Base-by-base conservation (phyloP, 1,140 invertebrate genomes). In the Heliothis subflexa region DNA sequence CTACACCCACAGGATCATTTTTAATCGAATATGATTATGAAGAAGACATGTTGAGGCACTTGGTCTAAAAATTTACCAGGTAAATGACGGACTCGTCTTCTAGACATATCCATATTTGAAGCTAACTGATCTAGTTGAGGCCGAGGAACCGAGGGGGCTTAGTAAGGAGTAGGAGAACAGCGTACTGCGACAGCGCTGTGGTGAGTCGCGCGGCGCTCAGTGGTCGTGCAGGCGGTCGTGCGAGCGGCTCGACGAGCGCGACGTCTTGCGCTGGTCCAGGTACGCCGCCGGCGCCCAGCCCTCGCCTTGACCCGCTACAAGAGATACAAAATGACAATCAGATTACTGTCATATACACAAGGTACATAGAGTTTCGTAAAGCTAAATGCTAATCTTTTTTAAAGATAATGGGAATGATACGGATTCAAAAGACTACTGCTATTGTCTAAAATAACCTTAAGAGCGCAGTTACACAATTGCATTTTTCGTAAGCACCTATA, bases 281-380 rank as follows among this genome's bases (percentile, higher is more conserved):
- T 98, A 99, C n/a, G 98, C 98, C 4, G 98, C 97, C 40, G 98
- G 98, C 52, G 98, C 98, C 98, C 98, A 99, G 25, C 98, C 98
- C 94, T 98, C 98, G 80, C 96, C 94, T 79, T 96, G 95, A 18
- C 95, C 96, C 79, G 95, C 96, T 97, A 74, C 11, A 86, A 18
- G 13, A 16, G 13, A 45, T 13, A 40, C 55, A 70, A 68, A 62
- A 57, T 66, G 33, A 40, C 33, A 0, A 40, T 40, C 5, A 40
- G 4, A 40, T 40, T 40, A 40, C 33, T 40, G 5, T 40, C 33
- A 40, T 9, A 40, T 40, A 33, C 33, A 25, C n/a, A n/a, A n/a
- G n/a, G n/a, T n/a, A n/a, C n/a, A n/a, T n/a, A n/a, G n/a, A n/a
- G n/a, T n/a, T n/a, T n/a, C n/a, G n/a, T n/a, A n/a, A n/a, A n/a